Evolutionary conservation across 2,797 vertebrate genomes (phyloP).

Genomic region (Sparus aurata): DNA sequence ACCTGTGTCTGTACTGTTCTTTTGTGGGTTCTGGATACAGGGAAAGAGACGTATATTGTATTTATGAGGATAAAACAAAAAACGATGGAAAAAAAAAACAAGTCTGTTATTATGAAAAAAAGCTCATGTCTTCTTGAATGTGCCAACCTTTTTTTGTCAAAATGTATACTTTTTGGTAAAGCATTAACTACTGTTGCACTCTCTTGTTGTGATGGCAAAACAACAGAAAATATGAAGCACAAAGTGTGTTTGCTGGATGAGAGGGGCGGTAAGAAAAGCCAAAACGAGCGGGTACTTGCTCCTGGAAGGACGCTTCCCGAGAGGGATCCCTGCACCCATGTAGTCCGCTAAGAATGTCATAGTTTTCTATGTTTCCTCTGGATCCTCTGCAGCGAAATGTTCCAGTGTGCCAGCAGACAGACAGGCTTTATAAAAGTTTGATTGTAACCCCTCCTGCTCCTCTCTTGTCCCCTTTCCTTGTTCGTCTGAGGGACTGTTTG

Average conservation of each 20-base stretch:
- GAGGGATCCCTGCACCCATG: constrained; percentile 63
- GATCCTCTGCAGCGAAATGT: constrained; percentile 65
- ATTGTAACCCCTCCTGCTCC: constrained; percentile 67
- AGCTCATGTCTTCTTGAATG: constrained; percentile 86
- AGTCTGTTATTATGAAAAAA: constrained; percentile 76
- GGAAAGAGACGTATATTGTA: constrained; percentile 87
- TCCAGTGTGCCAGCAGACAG: constrained; percentile 59
- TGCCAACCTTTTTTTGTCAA: constrained; percentile 87
- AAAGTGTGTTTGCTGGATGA: constrained; percentile 79
- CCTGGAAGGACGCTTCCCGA: constrained; percentile 43
- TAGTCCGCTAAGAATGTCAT: constrained; percentile 80
- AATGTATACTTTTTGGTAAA: constrained; percentile 82
- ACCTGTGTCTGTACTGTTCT: constrained; percentile 85
- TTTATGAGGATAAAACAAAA: constrained; percentile 83
- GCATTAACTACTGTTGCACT: constrained; percentile 86
- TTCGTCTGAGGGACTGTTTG: constrained; percentile 72
- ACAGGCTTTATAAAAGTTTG: constrained; percentile 79
- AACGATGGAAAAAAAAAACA: constrained; percentile 51
- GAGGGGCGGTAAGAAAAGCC: constrained; percentile 64
- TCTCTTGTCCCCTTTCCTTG: constrained; percentile 17
- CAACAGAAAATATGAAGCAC: constrained; percentile 86
- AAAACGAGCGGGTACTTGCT: constrained; percentile 59
- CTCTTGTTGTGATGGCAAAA: constrained; percentile 83
- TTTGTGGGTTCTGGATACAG: constrained; percentile 83
- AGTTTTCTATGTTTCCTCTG: constrained; percentile 64